These are phyloP conservation scores for Microtus richardsoni DNA, from an alignment of 2,113 vertebrate genomes.

Conservation along the genomic window DNA sequence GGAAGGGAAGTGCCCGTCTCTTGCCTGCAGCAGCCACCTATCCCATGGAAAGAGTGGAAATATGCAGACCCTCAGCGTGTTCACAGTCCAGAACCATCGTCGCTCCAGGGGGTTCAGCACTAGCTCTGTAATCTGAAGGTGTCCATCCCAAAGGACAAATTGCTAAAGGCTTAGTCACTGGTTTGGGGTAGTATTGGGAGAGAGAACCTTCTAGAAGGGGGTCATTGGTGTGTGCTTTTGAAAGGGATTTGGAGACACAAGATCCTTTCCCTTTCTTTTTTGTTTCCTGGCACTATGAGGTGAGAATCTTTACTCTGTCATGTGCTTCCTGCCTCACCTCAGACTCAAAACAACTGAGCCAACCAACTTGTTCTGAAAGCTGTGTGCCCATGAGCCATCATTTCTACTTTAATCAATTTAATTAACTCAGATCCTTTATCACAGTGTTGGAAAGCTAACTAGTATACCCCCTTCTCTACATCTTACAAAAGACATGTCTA, in stretches of 20 bases:
- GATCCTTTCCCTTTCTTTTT: too few relatives aligned
- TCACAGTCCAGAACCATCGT: neutral
- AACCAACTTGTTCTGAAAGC: neutral
- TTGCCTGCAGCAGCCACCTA: fast-evolving
- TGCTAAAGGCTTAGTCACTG: neutral
- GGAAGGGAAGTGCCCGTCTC: neutral
- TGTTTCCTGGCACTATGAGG: too few relatives aligned
- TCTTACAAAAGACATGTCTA: neutral
- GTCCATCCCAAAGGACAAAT: neutral
- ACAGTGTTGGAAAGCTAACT: neutral
- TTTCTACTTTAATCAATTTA: neutral
- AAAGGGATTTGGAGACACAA: neutral
- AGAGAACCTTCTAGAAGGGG: neutral
- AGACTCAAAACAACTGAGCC: neutral
- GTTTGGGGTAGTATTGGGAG: neutral
- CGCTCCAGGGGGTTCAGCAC: neutral
- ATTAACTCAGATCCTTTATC: neutral
- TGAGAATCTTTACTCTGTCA: neutral
- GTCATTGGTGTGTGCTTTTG: neutral
- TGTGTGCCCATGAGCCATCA: neutral
- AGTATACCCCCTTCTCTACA: neutral
- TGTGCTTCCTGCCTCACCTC: neutral
- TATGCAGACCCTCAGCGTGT: fast-evolving
- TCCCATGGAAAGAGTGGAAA: neutral
- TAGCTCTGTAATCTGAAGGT: neutral